Base-by-base conservation (phyloP, 1,140 invertebrate genomes). In the Geopemphigus sp. region DNA sequence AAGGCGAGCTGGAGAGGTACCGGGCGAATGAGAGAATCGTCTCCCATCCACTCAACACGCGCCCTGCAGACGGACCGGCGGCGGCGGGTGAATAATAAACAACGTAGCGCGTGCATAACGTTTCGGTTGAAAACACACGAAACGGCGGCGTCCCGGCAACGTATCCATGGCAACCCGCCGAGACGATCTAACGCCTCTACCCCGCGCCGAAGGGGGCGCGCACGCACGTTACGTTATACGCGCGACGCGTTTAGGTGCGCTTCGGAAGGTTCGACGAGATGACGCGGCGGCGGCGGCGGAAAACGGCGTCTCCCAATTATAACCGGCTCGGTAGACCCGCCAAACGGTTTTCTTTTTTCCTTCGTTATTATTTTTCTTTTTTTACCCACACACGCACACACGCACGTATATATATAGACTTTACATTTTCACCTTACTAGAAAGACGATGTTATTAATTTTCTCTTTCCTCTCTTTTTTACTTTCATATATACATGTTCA, bases 121-220 rank as follows among this genome's bases (percentile, higher is more conserved):
- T 74, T 74, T 57, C 54, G 72, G 72, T 74, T 57, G 72, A 59
- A 45, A 74, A 74, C n/a, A 57, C 72, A 74, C 54, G 72, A 56
- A 54, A 32, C 29, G 72, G 39, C 22, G 47, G 72, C 72, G 72
- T 74, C 72, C 72, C 72, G 54, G 72, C 70, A 56, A 53, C 57
- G 72, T 74, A 26, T 39, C 72, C 72, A 74, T 74, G 53, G 72
- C 54, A 57, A 74, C 72, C 63, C 10, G 19, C 64, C 12, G 26
- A 39, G 32, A 39, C 32, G 8, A 39, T 39, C 32, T 39, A 3
- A 4, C 32, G 8, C 32, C 39, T 15, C 22, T 39, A n/a, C n/a
- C n/a, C n/a, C n/a, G n/a, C n/a, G n/a, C n/a, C n/a, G n/a, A n/a
- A n/a, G n/a, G n/a, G n/a, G n/a, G 64, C 63, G 64, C 22, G 63